Base-by-base conservation (phyloP, 35 echinoderm and acorn worm genomes). In the Apostichopus japonicus region DNA sequence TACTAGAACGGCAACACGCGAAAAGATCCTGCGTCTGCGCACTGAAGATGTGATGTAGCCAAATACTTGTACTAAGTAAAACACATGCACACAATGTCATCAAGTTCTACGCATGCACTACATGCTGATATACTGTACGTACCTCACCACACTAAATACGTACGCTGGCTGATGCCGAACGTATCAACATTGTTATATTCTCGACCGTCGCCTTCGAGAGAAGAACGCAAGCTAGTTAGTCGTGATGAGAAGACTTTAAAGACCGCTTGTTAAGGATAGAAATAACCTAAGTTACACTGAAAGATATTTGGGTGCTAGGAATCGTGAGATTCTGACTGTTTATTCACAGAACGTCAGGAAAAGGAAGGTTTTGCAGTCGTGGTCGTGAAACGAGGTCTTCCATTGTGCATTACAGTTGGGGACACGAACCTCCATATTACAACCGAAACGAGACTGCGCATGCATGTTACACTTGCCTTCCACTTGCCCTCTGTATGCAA, bases 401-500 rank as follows among this genome's bases (percentile, higher is more conserved):
- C 22, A 21, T 75, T 75, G 16, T 7, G n/a, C n/a, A 75, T 21
- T 75, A 23, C 22, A 61, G 71, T 75, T 6, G 15, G 13, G 17
- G 6, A n/a, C 6, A 75, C 71, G n/a, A 75, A 23, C 71, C 15
- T 75, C 71, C 71, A 75, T 75, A 75, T 23, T 75, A 75, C 15
- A 23, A 75, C 71, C 71, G 6, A 19, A 75, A 75, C 71, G 13
- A 19, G 71, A 75, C 71, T 75, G 71, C 71, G 71, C 71, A 75
- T 75, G 71, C 71, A 75, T 75, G 71, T 75, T 75, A 75, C 17
- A n/a, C 71, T 89, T 23, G 22, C 51, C 33, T 8, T 14, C 23
- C 24, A 33, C 59, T 59, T 73, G 67, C 86, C 86, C 59, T 89
- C 86, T 89, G 86, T 89, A 89, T 89, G 86, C 86, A 89, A 89